A percentile compares a stretch with the other conserved stretches of the same genome.
Evolutionary conservation across 2,888 invertebrate species (phyloP).

Genomic region (Pinctada fucata): DNA sequence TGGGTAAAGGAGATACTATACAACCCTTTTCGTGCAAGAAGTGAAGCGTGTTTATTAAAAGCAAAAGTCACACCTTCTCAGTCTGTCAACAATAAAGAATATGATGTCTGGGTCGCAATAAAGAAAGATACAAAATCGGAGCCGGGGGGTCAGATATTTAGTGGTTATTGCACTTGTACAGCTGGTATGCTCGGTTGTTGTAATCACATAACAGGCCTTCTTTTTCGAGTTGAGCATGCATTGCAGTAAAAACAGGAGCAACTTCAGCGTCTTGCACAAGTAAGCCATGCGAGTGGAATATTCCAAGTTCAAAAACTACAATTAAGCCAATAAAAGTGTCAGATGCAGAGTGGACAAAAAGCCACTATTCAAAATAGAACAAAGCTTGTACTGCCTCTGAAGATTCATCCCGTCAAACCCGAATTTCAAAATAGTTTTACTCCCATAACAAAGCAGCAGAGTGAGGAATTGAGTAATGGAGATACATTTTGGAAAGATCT

Average conservation of each 20-base stretch:
- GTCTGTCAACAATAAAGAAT: conserved; percentile 5
- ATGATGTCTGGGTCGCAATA: conserved; percentile 10
- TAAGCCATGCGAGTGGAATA: conserved; percentile 8
- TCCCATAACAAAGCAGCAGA: not conserved
- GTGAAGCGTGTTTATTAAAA: not conserved
- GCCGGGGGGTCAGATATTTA: conserved; percentile 2
- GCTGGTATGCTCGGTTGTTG: conserved; percentile 25
- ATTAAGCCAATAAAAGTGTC: conserved; percentile 8
- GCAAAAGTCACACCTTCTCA: conserved; percentile 13
- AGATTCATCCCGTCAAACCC: not conserved
- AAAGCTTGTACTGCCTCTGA: not conserved
- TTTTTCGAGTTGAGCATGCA: conserved; percentile 3
- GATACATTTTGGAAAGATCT: not conserved
- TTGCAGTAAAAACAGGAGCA: conserved; percentile 5
- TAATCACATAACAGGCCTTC: conserved; percentile 20
- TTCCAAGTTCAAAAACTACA: not conserved
- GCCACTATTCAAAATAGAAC: not conserved
- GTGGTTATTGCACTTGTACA: conserved; percentile 20
- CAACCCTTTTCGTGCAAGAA: not conserved
- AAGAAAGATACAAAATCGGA: not conserved
- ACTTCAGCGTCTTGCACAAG: conserved; percentile 8
- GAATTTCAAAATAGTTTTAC: not conserved
- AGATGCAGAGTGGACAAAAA: not conserved
- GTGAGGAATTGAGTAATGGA: not conserved
- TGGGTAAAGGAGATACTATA: conserved; percentile 17